Base-by-base conservation (phyloP, 2,888 invertebrate genomes). In the Chironomus tentans region DNA sequence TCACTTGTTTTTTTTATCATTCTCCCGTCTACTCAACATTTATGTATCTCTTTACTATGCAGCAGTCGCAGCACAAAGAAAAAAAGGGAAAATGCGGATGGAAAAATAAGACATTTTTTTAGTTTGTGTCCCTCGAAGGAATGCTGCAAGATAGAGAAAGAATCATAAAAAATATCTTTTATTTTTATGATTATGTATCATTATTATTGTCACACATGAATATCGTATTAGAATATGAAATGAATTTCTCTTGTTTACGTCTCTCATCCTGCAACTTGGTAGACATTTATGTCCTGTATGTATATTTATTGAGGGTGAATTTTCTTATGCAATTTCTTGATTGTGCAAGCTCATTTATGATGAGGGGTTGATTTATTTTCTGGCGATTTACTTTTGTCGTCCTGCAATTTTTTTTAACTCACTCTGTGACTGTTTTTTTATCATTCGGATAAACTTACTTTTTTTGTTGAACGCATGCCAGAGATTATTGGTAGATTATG, bases 171-270 rank as follows among this genome's bases (percentile, higher is more conserved):
- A 15, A 68, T 38, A 56, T 50, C 28, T 71, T 12, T 68, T 68
- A 68, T 74, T 68, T 74, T 74, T 61, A 74, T 74, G 65, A 74
- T 74, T 74, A 68, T 74, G 74, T 74, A 74, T 74, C 74, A 68
- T 74, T 74, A 74, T 74, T 74, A 74, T 74, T 74, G 74, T 74
- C 74, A 48, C 72, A 72, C 74, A 74, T 74, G 74, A 74, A 74
- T 73, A 73, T 73, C 72, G 62, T 73, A 73, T 73, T 73, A 73
- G 72, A 73, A 73, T 74, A 74, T 68, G 68, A 74, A 74, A 74
- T 74, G 74, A 74, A 65, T 74, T 74, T 74, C 15, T 46, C 46
- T 74, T 71, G 18, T 73, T 38, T 46, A 24, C 38, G 3, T 38
- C 47, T 70, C 15, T 71, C 56, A 71, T 71, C 72, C 28, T 62